phyloP scores from a whole-genome alignment of 2,113 vertebrate species.

The Chaetura pelagica region DNA sequence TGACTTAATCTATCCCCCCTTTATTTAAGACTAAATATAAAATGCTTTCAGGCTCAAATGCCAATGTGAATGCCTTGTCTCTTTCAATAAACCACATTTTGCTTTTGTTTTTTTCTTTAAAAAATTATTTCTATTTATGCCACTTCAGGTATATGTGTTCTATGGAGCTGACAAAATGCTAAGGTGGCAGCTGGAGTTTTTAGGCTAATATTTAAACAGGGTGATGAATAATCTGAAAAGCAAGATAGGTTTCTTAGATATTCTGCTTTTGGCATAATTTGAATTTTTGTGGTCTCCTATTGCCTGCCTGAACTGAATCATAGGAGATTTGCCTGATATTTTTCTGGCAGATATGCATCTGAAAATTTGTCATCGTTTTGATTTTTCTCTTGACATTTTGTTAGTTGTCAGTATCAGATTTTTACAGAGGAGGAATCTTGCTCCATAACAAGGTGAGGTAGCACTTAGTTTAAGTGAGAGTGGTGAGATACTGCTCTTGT shows the following conservation, averaged over 20 bases:
- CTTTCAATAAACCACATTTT: not conserved
- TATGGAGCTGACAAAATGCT: not conserved
- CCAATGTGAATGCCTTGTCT: not conserved
- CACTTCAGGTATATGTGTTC: not conserved
- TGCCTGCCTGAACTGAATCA: not conserved
- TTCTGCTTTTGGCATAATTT: conserved; percentile 12
- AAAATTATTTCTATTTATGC: not conserved
- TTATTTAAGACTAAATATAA: not conserved
- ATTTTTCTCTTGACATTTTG: not conserved
- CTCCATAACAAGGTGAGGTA: not conserved
- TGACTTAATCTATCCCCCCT: not conserved
- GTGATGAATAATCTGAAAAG: not conserved
- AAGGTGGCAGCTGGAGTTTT: not conserved
- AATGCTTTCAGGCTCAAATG: not conserved
- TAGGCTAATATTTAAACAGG: not conserved
- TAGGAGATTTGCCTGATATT: not conserved
- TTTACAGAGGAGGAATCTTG: not conserved
- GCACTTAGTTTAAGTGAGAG: not conserved
- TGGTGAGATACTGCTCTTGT: not conserved
- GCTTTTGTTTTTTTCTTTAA: not conserved
- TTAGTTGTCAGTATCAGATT: not conserved
- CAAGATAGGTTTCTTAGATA: not conserved
- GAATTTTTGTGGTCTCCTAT: conserved; percentile 11
- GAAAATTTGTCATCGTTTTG: not conserved
- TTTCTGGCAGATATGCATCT: not conserved